Base-by-base conservation (phyloP, 2,797 vertebrate species). In the Monodelphis domestica region DNA sequence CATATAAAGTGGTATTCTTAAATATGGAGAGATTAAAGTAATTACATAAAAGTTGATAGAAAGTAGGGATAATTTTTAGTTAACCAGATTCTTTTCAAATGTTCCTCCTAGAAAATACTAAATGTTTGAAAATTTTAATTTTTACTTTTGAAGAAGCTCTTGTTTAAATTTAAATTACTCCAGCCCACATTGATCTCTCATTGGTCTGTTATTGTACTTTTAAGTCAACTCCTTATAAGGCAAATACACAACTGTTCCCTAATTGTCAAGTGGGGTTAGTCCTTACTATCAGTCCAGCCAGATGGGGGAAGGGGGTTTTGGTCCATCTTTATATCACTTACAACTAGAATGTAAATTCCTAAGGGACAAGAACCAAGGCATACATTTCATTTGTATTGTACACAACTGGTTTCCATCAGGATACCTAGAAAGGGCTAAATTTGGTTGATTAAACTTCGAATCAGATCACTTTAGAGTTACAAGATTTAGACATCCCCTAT, bases 151-250 rank as follows among this genome's bases (percentile, higher is more conserved):
- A 93, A 26, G 93, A 95, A 94, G 57, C 26, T 94, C 89, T 92
- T 94, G 84, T 54, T 94, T 84, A 45, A 90, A 52, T 89, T 93
- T 92, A 70, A 55, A 89, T 91, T 54, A 88, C 90, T 90, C 33
- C 17, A 92, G 87, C 78, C 26, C 55, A 57, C 53, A 56, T 94
- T 92, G 53, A 87, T 93, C 53, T 96, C 30, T 92, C 50, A 89
- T n/a, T 78, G 29, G 94, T 92, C 24, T 90, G 52, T 54, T 59
- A 54, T 6, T 91, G 54, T 52, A 92, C 38, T 50, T 93, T 88
- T 92, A 93, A 95, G 89, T 59, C 38, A 87, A 88, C 78, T 90
- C 17, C 53, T 89, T 56, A 33, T 92, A 53, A 88, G 94, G 50
- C 89, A 57, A 53, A 52, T 7, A n/a, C 33, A 56, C 59, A 84